Conservation (phyloP, 2,888 invertebrate genomes). For the Tribolium freemani region DNA sequence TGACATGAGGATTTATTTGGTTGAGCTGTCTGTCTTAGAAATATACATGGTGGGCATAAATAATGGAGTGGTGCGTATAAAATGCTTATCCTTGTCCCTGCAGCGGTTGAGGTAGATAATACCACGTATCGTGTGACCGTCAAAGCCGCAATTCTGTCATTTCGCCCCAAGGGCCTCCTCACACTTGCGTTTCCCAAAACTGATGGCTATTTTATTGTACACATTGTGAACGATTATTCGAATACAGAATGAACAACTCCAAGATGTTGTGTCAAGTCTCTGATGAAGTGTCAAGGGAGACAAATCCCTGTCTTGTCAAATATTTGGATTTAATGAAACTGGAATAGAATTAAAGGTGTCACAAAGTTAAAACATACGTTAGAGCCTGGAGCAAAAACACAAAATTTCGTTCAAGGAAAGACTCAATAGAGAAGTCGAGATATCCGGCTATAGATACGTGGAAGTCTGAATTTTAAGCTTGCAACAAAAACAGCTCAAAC, state of each 20-base stretch:
- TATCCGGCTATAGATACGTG: slow-evolving; percentile 44
- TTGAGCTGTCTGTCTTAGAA: slow-evolving; percentile 4
- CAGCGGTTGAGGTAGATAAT: slow-evolving; percentile 33
- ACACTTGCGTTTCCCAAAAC: slow-evolving; percentile 26
- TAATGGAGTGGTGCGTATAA: slow-evolving; percentile 29
- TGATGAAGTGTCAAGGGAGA: slow-evolving; percentile 2
- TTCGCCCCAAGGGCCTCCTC: slow-evolving; percentile 16
- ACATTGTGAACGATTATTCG: slow-evolving; percentile 27
- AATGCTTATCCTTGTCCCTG: slow-evolving; percentile 28
- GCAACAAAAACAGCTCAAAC: slow-evolving; percentile 42
- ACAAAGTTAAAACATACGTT: slow-evolving; percentile 5
- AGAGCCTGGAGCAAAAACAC: slow-evolving; percentile 28
- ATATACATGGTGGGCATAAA: slow-evolving; percentile 34
- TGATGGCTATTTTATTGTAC: slow-evolving; percentile 32
- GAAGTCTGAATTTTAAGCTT: slow-evolving; percentile 47
- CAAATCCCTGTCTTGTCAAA: not conserved
- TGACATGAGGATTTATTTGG: slow-evolving; percentile 4
- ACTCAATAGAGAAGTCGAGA: slow-evolving; percentile 49
- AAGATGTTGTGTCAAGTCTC: not conserved
- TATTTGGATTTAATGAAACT: not conserved
- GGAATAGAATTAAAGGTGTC: not conserved
- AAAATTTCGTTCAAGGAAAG: slow-evolving; percentile 44
- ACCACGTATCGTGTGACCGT: slow-evolving; percentile 22
- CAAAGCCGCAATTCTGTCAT: slow-evolving; percentile 33
- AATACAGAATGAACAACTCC: not conserved